A percentile compares a stretch with the other conserved stretches of the same genome.
Evolutionary conservation across 1,140 invertebrate species (phyloP).

Genomic region (Aphaenogaster rudis): DNA sequence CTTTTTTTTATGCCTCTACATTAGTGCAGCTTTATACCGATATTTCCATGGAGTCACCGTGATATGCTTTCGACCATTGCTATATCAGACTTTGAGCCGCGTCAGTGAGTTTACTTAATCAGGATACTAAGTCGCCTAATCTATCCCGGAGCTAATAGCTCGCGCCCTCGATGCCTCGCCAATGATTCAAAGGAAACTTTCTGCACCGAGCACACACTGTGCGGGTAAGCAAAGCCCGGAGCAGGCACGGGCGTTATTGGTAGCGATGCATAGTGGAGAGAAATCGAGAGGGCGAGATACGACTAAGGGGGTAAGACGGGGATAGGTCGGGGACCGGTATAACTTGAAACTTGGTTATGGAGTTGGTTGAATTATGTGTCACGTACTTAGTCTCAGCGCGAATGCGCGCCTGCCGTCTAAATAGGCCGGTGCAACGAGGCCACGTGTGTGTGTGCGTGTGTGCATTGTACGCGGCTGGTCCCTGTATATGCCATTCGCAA

Average conservation of each 20-base stretch:
- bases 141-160: conserved; percentile 39
- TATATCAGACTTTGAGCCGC: background rate
- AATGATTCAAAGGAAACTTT: conserved; percentile 61
- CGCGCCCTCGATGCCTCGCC: conserved; percentile 37
- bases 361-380: conserved; percentile 81
- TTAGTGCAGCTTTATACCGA: background rate
- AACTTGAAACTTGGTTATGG: conserved; percentile 79
- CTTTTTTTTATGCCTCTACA: background rate
- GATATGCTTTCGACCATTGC: background rate
- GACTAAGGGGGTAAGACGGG: conserved; percentile 9
- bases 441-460: conserved; percentile 14
- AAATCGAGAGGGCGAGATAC: conserved; percentile 30
- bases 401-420: conserved; percentile 68
- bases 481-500: background rate
- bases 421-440: conserved; percentile 66
- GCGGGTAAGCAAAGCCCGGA: conserved; percentile 8
- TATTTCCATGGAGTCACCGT: background rate
- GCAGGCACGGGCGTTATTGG: conserved; percentile 28
- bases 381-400: conserved; percentile 75
- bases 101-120: conserved; percentile 7
- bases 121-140: conserved; percentile 36
- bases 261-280: conserved; percentile 30
- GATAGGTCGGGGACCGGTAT: conserved; percentile 61
- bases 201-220: background rate
- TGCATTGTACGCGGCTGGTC: background rate